Evolutionary conservation across 2,888 invertebrate species (phyloP), one percentile per base, ranked within the genome.

Genomic region (Asteroscopus sphinx): DNA sequence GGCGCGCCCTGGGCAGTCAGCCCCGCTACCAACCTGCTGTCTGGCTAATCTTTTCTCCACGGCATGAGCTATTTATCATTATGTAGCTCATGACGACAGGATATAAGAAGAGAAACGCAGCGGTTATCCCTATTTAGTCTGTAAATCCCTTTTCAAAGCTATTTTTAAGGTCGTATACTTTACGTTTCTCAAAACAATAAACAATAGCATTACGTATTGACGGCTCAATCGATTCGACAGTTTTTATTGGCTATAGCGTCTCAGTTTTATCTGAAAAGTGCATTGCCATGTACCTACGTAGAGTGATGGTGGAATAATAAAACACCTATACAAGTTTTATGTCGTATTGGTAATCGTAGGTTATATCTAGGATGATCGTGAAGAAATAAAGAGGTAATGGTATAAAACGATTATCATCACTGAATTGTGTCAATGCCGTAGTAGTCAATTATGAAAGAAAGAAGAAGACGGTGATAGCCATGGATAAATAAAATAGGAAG

Each of bases 261-360:
- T 80, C 73, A 77, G 76, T 81, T 83, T 83, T 82, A 86, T 88
- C 80, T 78, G 77, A 76, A 77, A 81, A 91, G 91, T 92, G 91
- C 91, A 87, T 80, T 84, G 83, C 86, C 85, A 76, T 91, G 92
- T 91, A 82, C 73, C 57, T 51, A 82, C 73, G 58, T 51, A 45
- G 76, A 86, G 86, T 82, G 84, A 81, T 73, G 62, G 66, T 30
- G 44, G 87, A 87, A 90, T 87, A 89, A 87, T 90, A 90, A 90
- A 91, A 89, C 78, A 85, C 73, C 79, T 76, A 83, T 84, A 83
- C 80, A 80, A 78, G 73, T 88, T 91, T 89, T 88, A 89, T 86
- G 77, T 68, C 64, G 78, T 76, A 67, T 62, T 53, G 42, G 49
- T 67, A 51, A 68, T 63, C 39, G 42, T 37, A 16, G 44, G 65